A percentile compares a stretch with the other conserved stretches of the same genome.
These are phyloP conservation scores for Anas platyrhynchos DNA, from an alignment of 2,113 vertebrate genomes.

Conservation along the genomic window DNA sequence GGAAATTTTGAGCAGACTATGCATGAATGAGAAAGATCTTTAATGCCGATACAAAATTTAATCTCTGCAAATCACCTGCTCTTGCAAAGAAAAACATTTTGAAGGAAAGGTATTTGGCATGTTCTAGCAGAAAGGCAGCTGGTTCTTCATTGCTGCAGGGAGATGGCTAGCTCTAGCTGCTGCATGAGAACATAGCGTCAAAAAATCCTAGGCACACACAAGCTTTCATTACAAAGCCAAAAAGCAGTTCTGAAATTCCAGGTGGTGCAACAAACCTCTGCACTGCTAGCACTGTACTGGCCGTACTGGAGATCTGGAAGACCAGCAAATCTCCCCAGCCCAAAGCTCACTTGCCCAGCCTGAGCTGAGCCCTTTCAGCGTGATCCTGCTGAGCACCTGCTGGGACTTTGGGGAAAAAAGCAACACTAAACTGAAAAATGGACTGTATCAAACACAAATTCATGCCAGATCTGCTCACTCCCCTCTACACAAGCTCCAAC, in stretches of 20 bases:
- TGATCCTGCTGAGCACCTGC: neutral
- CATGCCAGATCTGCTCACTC: neutral
- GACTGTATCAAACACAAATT: neutral
- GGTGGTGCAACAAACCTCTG: neutral
- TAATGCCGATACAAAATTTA: neutral
- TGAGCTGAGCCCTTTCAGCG: neutral
- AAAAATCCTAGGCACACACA: neutral
- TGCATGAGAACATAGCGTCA: fast-evolving
- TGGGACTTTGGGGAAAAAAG: neutral
- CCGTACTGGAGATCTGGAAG: neutral
- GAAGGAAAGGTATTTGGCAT: neutral
- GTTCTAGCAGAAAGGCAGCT: neutral
- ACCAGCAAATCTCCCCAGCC: neutral
- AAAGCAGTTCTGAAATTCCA: neutral
- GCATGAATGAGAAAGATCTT: neutral
- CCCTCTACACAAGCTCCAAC: neutral
- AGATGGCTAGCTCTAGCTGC: neutral
- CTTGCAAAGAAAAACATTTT: neutral
- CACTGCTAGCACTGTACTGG: neutral
- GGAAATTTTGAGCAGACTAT: neutral
- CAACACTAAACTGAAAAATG: neutral
- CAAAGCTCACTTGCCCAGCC: neutral
- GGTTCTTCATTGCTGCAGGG: neutral
- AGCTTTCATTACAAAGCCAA: neutral
- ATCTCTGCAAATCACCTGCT: neutral